Percentiles rank a stretch among this genome's conserved stretches.
phyloP scores from a whole-genome alignment of 1,140 invertebrate genomes.

The Drosophila lacteicornis region DNA sequence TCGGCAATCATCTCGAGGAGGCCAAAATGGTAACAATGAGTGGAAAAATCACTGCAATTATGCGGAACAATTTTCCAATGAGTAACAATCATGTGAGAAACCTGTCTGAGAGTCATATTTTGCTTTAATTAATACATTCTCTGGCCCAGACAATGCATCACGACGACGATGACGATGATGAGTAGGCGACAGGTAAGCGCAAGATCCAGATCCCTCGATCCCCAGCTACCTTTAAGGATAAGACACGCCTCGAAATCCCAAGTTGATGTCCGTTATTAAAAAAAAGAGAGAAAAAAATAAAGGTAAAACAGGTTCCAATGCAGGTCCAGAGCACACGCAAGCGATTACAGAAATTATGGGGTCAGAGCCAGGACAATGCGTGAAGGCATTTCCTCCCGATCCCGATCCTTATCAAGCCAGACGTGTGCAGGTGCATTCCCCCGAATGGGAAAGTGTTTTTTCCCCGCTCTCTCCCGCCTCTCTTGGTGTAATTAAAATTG shows the following conservation, averaged over 20 bases:
- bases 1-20: slow-evolving; percentile 36
- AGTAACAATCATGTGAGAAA: slow-evolving; percentile 34
- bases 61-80: slow-evolving; percentile 41
- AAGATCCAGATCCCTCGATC: slow-evolving; percentile 16
- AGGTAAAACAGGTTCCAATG: slow-evolving; percentile 57
- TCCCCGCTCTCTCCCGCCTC: slow-evolving; percentile 26
- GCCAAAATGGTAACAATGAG: slow-evolving; percentile 63
- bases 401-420: slow-evolving; percentile 57
- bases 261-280: slow-evolving; percentile 76
- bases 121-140: slow-evolving; percentile 78
- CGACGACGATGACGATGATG: slow-evolving; percentile 36
- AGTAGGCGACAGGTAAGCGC: slow-evolving; percentile 50
- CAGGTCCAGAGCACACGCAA: slow-evolving; percentile 64
- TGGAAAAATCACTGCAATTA: slow-evolving; percentile 74
- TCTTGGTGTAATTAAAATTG: slow-evolving; percentile 52
- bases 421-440: slow-evolving; percentile 74
- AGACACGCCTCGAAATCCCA: slow-evolving; percentile 70
- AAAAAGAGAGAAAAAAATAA: slow-evolving; percentile 28
- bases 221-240: slow-evolving; percentile 59
- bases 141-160: slow-evolving; percentile 53
- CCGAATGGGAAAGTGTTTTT: slow-evolving; percentile 73
- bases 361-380: slow-evolving; percentile 65
- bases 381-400: slow-evolving; percentile 64
- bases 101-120: slow-evolving; percentile 28
- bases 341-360: slow-evolving; percentile 70